These are phyloP conservation scores for Garra rufa DNA, from an alignment of 2,113 vertebrate species.

Conservation along the genomic window DNA sequence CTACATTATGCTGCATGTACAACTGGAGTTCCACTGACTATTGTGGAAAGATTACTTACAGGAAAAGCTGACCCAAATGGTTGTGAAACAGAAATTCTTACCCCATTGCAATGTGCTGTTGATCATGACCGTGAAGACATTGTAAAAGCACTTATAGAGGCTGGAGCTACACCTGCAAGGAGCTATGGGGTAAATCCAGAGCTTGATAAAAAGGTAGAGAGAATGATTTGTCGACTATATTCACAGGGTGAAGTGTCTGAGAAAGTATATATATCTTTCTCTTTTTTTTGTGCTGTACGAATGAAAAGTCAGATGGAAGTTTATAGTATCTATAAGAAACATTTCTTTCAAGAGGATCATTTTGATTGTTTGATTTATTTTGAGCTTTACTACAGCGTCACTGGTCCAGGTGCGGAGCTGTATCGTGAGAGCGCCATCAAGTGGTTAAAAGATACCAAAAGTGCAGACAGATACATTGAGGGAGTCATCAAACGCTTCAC, in stretches of 20 bases:
- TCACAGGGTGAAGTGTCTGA: not conserved
- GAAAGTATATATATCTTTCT: constrained; percentile 16
- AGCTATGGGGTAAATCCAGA: not conserved
- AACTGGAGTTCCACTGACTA: not conserved
- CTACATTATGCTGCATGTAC: constrained; percentile 59
- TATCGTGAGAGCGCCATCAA: constrained; percentile 53
- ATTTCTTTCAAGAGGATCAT: constrained; percentile 64
- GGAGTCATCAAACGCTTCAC: not conserved
- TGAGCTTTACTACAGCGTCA: constrained; percentile 47
- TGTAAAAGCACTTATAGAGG: constrained; percentile 49
- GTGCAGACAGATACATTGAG: constrained; percentile 39
- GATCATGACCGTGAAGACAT: constrained; percentile 52
- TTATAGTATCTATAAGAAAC: not conserved
- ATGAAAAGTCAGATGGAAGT: constrained; percentile 41
- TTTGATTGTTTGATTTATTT: constrained; percentile 3
- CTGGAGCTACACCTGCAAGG: constrained; percentile 36
- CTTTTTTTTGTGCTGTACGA: accelerated
- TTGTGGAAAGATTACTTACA: constrained; percentile 55
- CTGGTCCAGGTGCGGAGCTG: accelerated
- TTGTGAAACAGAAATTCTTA: accelerated
- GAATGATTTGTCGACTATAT: constrained; percentile 45
- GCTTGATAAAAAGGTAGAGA: constrained; percentile 46
- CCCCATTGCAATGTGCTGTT: constrained; percentile 60
- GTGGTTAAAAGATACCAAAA: constrained; percentile 60
- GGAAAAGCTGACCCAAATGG: constrained; percentile 55